Evolutionary conservation across 30 jellyfish, hydroid and myxozoan genomes (phyloP), one percentile per base, ranked within the genome.

Genomic region (Turritopsis rubra): DNA sequence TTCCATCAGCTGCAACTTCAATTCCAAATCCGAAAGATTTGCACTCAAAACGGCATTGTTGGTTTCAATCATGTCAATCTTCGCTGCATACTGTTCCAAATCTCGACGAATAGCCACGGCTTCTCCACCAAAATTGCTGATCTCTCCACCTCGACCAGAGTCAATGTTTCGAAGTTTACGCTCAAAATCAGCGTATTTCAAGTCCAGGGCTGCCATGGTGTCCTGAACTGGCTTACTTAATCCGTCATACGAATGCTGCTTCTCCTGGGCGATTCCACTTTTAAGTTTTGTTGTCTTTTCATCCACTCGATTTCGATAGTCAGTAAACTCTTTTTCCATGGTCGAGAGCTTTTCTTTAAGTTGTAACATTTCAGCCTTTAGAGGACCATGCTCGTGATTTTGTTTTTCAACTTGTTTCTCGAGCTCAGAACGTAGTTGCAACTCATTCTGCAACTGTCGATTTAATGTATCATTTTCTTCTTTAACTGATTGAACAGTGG

Each of bases 1-100:
- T 60, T 92, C 96, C 29, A 87, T 79, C 54, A 91, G 84, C 87
- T 87, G 96, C 31, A 87, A 86, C 31, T 84, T 84, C 86, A 87
- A 65, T 24, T 91, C 91, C 79, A 91, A 22, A 25, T 91, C 96
- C 1, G 97, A 89, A 28, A 91, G 79, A 26, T 70, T 80, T 26
- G 66, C 85, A 7, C 85, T 60, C 7, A 77, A 13, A 25, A 77
- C 72, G 5, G 85, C 85, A 27, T 77, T 77, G 5, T 25, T 30
- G 3, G 71, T 30, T 75, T 77, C 85, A 7, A 77, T 77, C 85
- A 29, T 77, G 80, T 77, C 85, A 19, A 60, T 60, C n/a, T 29
- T 77, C 1, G 75, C 71, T 5, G 85, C 28, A 7, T 29, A 24
- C 24, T 77, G 22, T 7, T 25, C 85, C 30, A 77, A 17, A 53